Evolutionary conservation across 2,888 invertebrate species (phyloP).

Genomic region (Tetanocera ferruginea): DNA sequence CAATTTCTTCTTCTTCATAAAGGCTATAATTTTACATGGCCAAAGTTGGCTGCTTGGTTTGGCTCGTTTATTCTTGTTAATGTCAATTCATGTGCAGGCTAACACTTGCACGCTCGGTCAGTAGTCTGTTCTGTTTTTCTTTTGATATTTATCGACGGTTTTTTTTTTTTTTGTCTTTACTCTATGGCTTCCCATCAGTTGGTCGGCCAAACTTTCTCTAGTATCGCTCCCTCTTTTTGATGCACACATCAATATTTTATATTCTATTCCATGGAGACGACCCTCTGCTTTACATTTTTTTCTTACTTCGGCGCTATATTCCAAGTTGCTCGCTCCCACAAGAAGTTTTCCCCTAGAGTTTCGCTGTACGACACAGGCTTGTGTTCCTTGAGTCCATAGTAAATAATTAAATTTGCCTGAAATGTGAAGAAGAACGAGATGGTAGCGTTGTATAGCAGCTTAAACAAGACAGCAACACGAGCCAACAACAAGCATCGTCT

Average conservation of each 20-base stretch:
- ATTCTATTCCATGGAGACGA: not conserved
- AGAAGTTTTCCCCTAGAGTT: not conserved
- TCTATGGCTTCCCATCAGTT: constrained; percentile 16
- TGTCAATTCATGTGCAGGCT: constrained; percentile 9
- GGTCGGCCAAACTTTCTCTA: constrained; percentile 57
- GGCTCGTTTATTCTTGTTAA: constrained; percentile 10
- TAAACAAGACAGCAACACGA: not conserved
- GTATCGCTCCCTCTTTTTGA: constrained; percentile 41
- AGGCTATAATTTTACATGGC: constrained; percentile 17
- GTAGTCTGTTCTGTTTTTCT: not conserved
- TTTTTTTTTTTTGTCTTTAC: not conserved
- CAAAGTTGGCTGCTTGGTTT: not conserved
- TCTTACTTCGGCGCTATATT: not conserved
- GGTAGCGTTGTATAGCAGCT: not conserved
- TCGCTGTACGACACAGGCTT: not conserved
- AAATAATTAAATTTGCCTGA: constrained; percentile 29
- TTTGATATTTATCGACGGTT: not conserved
- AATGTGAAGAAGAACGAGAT: not conserved
- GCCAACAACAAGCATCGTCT: too few relatives aligned
- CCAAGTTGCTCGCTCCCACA: constrained; percentile 19
- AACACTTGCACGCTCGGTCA: not conserved
- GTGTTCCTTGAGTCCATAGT: not conserved
- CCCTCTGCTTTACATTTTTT: not conserved
- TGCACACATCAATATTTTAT: constrained; percentile 6
- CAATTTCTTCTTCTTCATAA: not conserved